phyloP scores from a whole-genome alignment of 2,888 invertebrate genomes.

The Trichacis sp. region DNA sequence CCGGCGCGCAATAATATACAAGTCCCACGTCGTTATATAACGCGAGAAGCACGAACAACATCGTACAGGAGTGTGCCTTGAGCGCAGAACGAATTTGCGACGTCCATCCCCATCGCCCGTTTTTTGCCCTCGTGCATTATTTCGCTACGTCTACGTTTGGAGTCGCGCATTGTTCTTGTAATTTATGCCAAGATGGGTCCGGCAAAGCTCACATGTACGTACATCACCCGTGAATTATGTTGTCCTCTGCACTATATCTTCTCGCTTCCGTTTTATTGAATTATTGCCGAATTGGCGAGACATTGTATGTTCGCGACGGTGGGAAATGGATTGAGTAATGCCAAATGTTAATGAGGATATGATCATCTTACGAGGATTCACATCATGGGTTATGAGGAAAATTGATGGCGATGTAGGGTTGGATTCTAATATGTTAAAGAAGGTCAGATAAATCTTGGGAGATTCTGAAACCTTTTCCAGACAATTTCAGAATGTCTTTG shows the following conservation, averaged over 20 bases:
- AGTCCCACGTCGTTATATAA: conserved; percentile 16
- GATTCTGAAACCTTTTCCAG: too few relatives aligned
- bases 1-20: conserved; percentile 28
- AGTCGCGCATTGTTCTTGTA: conserved; percentile 62
- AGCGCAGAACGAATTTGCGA: conserved; percentile 49
- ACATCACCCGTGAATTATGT: conserved; percentile 63
- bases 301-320: too few relatives aligned
- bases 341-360: too few relatives aligned
- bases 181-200: conserved; percentile 61
- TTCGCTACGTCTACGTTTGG: conserved; percentile 27
- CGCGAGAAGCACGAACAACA: conserved; percentile 42
- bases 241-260: conserved; percentile 61
- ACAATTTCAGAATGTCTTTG: too few relatives aligned
- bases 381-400: too few relatives aligned
- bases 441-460: too few relatives aligned
- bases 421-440: too few relatives aligned
- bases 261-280: conserved; percentile 58
- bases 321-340: too few relatives aligned
- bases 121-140: too few relatives aligned
- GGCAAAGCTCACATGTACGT: conserved; percentile 34
- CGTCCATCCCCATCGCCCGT: conserved; percentile 30
- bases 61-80: conserved; percentile 33
- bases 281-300: conserved; percentile 59
- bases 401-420: too few relatives aligned
- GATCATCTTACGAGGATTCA: too few relatives aligned